Evolutionary conservation across 2,888 invertebrate genomes (phyloP).

Genomic region (Agonopterix subpropinquella): DNA sequence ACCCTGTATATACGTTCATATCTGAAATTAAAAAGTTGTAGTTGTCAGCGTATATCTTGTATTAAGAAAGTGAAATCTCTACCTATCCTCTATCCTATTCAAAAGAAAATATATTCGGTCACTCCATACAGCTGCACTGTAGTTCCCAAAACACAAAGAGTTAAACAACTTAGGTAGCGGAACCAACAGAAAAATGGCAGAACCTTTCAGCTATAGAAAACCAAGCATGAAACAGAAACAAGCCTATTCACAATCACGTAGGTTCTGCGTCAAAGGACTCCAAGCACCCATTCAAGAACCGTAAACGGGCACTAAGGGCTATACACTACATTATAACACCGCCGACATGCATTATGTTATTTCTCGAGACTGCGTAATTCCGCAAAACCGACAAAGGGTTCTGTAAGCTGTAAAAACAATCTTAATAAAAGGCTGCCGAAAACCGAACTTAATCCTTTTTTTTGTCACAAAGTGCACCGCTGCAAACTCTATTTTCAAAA

Average conservation of each 20-base stretch:
- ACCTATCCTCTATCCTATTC: too few species aligned
- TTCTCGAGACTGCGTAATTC: constrained; percentile 39
- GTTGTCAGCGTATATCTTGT: too few species aligned
- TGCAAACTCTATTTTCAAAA: constrained; percentile 62
- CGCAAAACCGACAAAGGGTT: constrained; percentile 68
- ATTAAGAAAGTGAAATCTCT: too few species aligned
- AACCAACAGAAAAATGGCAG: constrained; percentile 19
- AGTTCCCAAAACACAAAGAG: constrained; percentile 2
- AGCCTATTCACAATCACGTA: constrained; percentile 60
- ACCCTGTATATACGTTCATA: too few species aligned
- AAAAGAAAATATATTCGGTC: too few species aligned
- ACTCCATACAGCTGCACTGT: constrained; percentile 8
- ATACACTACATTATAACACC: constrained; percentile 29
- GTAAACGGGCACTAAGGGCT: constrained; percentile 31
- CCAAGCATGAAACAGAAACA: constrained; percentile 64
- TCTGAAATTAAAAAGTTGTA: too few species aligned
- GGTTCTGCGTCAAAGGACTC: constrained; percentile 46
- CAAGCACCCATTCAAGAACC: constrained; percentile 49
- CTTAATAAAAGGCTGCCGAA: constrained; percentile 40
- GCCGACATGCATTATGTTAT: constrained; percentile 36
- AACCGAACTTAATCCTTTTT: constrained; percentile 53
- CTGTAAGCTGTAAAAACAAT: constrained; percentile 72
- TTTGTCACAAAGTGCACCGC: constrained; percentile 41
- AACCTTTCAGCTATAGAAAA: constrained; percentile 40
- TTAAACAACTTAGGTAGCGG: constrained; percentile 17